These are phyloP conservation scores for Geophilus truncorum DNA, from an alignment of 2,888 invertebrate genomes.

Conservation along the genomic window DNA sequence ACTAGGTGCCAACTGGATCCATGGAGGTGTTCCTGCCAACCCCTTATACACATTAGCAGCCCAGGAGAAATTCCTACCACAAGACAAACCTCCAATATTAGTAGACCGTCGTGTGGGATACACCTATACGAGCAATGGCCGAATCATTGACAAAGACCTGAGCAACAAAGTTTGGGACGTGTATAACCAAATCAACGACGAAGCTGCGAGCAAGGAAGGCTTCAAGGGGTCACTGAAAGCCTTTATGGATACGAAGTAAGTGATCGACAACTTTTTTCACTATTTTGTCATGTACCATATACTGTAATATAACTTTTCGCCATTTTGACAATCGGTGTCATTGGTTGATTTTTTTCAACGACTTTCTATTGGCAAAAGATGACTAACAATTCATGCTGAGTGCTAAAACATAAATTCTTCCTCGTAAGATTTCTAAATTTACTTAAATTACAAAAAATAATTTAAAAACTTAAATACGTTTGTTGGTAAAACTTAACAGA, in stretches of 20 bases:
- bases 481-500: too few species aligned
- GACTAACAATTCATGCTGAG: too few species aligned
- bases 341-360: too few species aligned
- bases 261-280: too few species aligned
- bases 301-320: too few species aligned
- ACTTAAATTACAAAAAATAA: too few species aligned
- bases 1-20: slow-evolving; percentile 38
- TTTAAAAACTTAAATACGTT: too few species aligned
- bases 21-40: slow-evolving; percentile 33
- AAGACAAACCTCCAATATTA: background rate
- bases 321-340: too few species aligned
- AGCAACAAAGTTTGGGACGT: background rate
- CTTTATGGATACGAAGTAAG: background rate
- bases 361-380: too few species aligned
- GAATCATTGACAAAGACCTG: slow-evolving; percentile 29
- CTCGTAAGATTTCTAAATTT: too few species aligned
- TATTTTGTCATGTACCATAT: too few species aligned
- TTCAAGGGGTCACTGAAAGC: background rate
- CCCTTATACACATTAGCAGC: slow-evolving; percentile 30
- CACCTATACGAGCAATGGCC: slow-evolving; percentile 13
- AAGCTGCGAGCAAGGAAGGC: background rate
- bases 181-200: slow-evolving; percentile 30
- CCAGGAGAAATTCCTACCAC: background rate
- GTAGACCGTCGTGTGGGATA: slow-evolving; percentile 8
- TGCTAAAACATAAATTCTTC: too few species aligned